A percentile compares a stretch with the other conserved stretches of the same genome.
Conservation (phyloP, 2,113 vertebrate species). For the Lucifuga dentata region DNA sequence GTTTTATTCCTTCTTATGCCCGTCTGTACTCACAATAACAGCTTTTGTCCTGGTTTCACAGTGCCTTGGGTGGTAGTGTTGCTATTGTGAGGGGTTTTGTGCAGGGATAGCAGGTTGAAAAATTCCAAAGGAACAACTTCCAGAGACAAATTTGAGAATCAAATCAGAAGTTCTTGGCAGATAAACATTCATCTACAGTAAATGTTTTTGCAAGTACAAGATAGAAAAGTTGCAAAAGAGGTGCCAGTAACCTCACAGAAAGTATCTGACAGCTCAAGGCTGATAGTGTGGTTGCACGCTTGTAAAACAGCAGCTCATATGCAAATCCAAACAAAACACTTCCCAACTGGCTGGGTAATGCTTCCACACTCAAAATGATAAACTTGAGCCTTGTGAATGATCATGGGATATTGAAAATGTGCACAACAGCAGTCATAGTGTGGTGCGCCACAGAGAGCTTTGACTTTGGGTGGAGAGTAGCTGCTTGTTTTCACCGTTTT, state of each 20-base stretch:
- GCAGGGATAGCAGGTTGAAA: slow-evolving; percentile 5
- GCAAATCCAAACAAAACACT: slow-evolving; percentile 26
- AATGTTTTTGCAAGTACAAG: slow-evolving; percentile 35
- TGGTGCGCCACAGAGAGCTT: slow-evolving; percentile 22
- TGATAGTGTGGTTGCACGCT: too few relatives aligned
- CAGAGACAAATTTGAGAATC: slow-evolving; percentile 36
- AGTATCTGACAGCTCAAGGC: too few relatives aligned
- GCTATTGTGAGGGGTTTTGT: slow-evolving; percentile 39
- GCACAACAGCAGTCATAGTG: slow-evolving; percentile 3
- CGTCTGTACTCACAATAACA: slow-evolving; percentile 44
- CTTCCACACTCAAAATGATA: background rate
- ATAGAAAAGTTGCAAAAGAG: too few relatives aligned
- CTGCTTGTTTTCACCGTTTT: slow-evolving; percentile 12
- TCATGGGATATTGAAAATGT: background rate
- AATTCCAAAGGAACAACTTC: slow-evolving; percentile 1
- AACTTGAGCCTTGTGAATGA: slow-evolving; percentile 11
- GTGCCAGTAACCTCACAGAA: too few relatives aligned
- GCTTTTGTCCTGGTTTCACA: slow-evolving; percentile 44
- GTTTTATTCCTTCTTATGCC: slow-evolving; percentile 55
- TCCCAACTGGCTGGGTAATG: slow-evolving; percentile 4
- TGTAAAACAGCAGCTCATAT: slow-evolving; percentile 23
- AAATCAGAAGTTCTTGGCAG: slow-evolving; percentile 26
- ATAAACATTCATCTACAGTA: slow-evolving; percentile 33
- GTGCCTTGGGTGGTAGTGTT: slow-evolving; percentile 20
- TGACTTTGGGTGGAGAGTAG: slow-evolving; percentile 25